Conservation (phyloP, 1,140 invertebrate species). For the Dinoponera quadriceps region DNA sequence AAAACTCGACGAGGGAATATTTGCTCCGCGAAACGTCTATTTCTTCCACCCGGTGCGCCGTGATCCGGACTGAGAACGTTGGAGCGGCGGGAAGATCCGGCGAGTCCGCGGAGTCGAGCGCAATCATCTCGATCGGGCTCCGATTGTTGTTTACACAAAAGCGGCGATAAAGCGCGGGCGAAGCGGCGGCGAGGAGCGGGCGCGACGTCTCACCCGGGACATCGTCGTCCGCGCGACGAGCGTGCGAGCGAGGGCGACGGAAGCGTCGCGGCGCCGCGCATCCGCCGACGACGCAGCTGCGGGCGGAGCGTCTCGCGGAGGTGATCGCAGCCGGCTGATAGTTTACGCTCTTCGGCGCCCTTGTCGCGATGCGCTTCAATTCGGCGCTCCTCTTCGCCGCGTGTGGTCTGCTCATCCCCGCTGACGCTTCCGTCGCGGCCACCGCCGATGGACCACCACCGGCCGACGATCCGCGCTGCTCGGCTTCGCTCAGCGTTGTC, state of each 20-base stretch:
- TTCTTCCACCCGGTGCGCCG: too few relatives aligned
- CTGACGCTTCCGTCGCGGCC: neutral
- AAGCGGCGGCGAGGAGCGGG: too few relatives aligned
- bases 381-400: slow-evolving; percentile 17
- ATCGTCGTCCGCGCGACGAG: neutral
- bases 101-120: too few relatives aligned
- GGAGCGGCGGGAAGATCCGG: too few relatives aligned
- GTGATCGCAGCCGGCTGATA: slow-evolving; percentile 26
- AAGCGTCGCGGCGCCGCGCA: slow-evolving; percentile 39
- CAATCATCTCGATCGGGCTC: too few relatives aligned
- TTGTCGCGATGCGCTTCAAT: slow-evolving; percentile 46
- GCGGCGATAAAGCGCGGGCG: too few relatives aligned
- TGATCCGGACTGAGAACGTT: too few relatives aligned
- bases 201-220: too few relatives aligned
- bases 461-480: slow-evolving; percentile 32
- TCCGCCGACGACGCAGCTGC: slow-evolving; percentile 49
- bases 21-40: too few relatives aligned
- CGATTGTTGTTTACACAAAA: too few relatives aligned
- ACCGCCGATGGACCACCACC: neutral
- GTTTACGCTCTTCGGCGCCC: slow-evolving; percentile 34
- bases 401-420: slow-evolving; percentile 38
- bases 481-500: slow-evolving; percentile 13
- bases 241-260: neutral
- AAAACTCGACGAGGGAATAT: too few relatives aligned
- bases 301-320: slow-evolving; percentile 7